A percentile compares a stretch with the other conserved stretches of the same genome.
Evolutionary conservation across 1,140 invertebrate genomes (phyloP).

Genomic region (Drosophila littoralis): DNA sequence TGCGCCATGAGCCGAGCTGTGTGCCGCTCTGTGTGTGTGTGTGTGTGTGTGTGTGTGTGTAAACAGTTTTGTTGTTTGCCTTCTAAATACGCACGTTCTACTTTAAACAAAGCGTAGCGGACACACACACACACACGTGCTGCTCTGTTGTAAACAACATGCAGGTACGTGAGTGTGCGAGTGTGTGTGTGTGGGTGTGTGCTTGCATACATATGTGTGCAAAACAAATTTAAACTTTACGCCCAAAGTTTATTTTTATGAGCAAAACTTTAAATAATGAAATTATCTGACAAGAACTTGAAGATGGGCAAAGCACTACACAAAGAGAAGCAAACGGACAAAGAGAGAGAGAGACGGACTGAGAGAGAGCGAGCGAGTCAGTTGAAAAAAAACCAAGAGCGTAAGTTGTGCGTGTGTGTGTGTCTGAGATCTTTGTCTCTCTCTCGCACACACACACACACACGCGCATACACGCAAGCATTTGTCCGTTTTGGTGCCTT

Average conservation of each 20-base stretch:
- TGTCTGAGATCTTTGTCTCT: not conserved
- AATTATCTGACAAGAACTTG: constrained; percentile 81
- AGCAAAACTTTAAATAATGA: constrained; percentile 80
- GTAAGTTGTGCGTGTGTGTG: not conserved
- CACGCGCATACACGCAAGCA: constrained; percentile 10
- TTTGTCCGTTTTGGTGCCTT: constrained; percentile 38
- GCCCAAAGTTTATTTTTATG: constrained; percentile 82
- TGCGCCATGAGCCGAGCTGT: constrained; percentile 31
- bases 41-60: constrained; percentile 47
- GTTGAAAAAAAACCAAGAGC: not conserved
- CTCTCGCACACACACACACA: constrained; percentile 11
- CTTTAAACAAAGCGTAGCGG: constrained; percentile 72
- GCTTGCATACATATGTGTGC: constrained; percentile 62
- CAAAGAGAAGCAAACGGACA: constrained; percentile 33
- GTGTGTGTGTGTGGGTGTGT: constrained; percentile 18
- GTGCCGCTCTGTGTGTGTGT: constrained; percentile 4
- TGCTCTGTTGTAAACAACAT: constrained; percentile 64
- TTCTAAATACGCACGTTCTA: constrained; percentile 82
- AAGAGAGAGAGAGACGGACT: not conserved
- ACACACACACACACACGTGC: constrained; percentile 38
- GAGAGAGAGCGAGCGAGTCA: constrained; percentile 7
- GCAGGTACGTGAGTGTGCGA: not conserved
- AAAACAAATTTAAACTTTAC: constrained; percentile 83
- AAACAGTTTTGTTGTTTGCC: constrained; percentile 76
- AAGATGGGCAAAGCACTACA: constrained; percentile 51